Conservation (phyloP, 2,888 invertebrate species). For the Poecilus cupreus region DNA sequence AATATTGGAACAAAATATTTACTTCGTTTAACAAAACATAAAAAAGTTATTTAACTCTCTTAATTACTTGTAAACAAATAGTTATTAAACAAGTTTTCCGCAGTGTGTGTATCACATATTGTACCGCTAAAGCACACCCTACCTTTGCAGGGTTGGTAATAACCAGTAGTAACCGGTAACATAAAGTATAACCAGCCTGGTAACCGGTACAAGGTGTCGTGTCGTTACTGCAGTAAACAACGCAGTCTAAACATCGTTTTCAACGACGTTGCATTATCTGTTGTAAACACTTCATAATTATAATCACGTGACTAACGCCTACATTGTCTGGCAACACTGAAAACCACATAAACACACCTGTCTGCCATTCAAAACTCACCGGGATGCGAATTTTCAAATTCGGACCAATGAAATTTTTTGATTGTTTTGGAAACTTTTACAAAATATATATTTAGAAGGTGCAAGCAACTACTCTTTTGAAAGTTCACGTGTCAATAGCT, state of each 20-base stretch:
- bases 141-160: not conserved
- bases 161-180: not conserved
- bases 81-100: not conserved
- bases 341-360: not conserved
- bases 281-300: not conserved
- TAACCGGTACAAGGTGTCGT: not conserved
- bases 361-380: too few species aligned
- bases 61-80: not conserved
- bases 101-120: not conserved
- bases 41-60: not conserved
- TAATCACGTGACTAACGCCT: not conserved
- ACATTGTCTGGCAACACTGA: not conserved
- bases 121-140: not conserved
- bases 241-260: not conserved
- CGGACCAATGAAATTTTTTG: too few species aligned
- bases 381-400: too few species aligned
- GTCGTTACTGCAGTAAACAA: not conserved
- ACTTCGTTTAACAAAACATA: not conserved
- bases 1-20: not conserved
- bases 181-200: not conserved
- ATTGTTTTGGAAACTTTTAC: too few species aligned
- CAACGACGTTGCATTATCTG: not conserved
- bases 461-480: too few species aligned
- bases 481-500: too few species aligned
- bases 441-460: too few species aligned